Base-by-base conservation (phyloP, 2,888 invertebrate species). In the Lapara coniferarum region DNA sequence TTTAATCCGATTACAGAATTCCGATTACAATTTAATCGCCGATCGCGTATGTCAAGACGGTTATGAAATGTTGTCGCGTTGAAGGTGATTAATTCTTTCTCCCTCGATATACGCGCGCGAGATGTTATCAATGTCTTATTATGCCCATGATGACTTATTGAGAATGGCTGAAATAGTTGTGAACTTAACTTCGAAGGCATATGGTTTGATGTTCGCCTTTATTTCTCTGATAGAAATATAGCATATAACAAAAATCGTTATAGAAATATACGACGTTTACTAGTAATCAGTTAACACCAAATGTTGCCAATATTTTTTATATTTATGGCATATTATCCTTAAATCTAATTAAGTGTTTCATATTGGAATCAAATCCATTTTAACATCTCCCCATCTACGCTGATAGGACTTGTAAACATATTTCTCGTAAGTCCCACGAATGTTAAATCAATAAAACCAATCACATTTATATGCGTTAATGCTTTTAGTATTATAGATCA, bases 401-500 rank as follows among this genome's bases (percentile, higher is more conserved):
- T 25, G 25, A 25, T 25, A 25, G 2, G 25, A 25, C 1, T 25
- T 25, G 25, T 25, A 25, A 25, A 25, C 25, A 25, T 25, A 25
- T 25, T 59, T 59, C 14, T 46, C n/a, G 16, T 44, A 59, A 46
- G 25, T 63, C 49, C 63, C 63, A 63, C 63, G 63, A 59, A 59
- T 2, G 16, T 37, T 2, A 55, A 59, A 8, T 44, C 19, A 59
- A 49, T 49, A 63, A 63, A 63, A 12, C 46, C 59, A 46, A 63
- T 46, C 12, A 19, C 19, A 63, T 49, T 63, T 63, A 13, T 63
- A 63, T 49, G 63, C 63, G 13, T 63, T 63, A 63, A 63, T 63
- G 63, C 63, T 63, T 63, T 63, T 63, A 63, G 63, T 63, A 63
- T 63, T 63, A 63, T 63, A 49, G 63, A 63, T 63, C 63, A 49